Base-by-base conservation (phyloP, 2,888 invertebrate species). In the Melanostoma mellinum region DNA sequence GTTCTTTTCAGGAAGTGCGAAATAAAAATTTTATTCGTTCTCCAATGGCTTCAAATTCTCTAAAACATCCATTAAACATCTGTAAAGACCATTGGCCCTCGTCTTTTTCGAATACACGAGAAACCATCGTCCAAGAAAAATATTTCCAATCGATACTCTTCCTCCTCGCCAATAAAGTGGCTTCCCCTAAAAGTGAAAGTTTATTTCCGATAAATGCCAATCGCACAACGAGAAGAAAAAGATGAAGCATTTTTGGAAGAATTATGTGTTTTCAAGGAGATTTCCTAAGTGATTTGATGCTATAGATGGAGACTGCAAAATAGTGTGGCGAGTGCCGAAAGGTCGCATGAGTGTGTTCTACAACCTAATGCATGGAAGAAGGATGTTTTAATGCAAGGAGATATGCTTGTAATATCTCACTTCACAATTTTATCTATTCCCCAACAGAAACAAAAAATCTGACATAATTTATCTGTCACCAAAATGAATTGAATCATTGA, bases 141-240 rank as follows among this genome's bases (percentile, higher is more conserved):
- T 30, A 42, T 58, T 58, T 20, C 56, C 56, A 56, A 56, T 30
- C 5, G 46, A 36, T 55, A 10, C 32, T n/a, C 5, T 32, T 4
- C 42, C 0, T 33, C 6, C 36, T 55, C 55, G 5, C 8, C 9
- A 10, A 20, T 20, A 20, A 20, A 20, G 20, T 20, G 20, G 20
- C 20, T 20, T 20, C 32, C 33, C 32, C 6, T 35, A 72, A 71
- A 75, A 69, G 55, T 65, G 52, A 63, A 74, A 74, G 80, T 67
- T 63, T 60, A 40, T 50, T 67, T 68, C 60, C 77, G 77, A 77
- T 77, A 69, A 82, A 73, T 77, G 77, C 68, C 82, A 82, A 77
- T 82, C 73, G 68, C 63, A 40, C 38, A 53, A 42, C 53, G 48
- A 61, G 52, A 52, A 46, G 20, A 20, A 20, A 20, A 20, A 20